Base-by-base conservation (phyloP, 37 sponge, comb jelly and placozoan genomes). In the Ephydatia muelleri region DNA sequence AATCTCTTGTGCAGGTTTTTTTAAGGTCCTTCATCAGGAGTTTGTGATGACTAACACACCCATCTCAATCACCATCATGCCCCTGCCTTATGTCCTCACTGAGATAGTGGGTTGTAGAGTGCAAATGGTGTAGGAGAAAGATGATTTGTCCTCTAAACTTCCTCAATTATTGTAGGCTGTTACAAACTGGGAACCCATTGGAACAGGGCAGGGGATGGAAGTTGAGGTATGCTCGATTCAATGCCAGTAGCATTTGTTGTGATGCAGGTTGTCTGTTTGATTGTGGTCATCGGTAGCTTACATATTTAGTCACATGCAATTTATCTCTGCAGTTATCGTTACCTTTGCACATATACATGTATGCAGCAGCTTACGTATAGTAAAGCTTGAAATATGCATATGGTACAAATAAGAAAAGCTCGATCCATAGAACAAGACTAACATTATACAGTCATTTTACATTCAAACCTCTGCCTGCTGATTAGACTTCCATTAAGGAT, bases 1-100 rank as follows among this genome's bases (percentile, higher is more conserved):
- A 5, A 25, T 2, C 23, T 11, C 25, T 72, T 5, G 57, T 37
- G 0, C 67, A 89, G 90, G 90, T 14, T 89, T 80, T 64, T 84
- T 84, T 76, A 83, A 80, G 67, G 48, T 67, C 32, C 81, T 89
- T 21, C 72, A 74, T 28, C 84, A 84, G 36, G 90, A 89, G 73
- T 79, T 89, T 28, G 67, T 64, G 11, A n/a, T 89, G 8, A 83
- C 77, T 38, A 82, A 77, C 48, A 85, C 76, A 28, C 80, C 85
- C 22, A 83, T 86, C 30, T 65, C 86, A 14, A 40, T 85, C 66
- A 82, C 82, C 67, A 65, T 85, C 16, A 85, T 85, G 78, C 91
- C 91, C 38, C 85, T 85, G 0, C 86, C 86, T 27, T 85, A 72
- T 77, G 86, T 85, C 48, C 80, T 49, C 5, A 85, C 91, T 26